phyloP scores from a whole-genome alignment of 2,888 invertebrate genomes.

The Acanthosepion pharaonis region DNA sequence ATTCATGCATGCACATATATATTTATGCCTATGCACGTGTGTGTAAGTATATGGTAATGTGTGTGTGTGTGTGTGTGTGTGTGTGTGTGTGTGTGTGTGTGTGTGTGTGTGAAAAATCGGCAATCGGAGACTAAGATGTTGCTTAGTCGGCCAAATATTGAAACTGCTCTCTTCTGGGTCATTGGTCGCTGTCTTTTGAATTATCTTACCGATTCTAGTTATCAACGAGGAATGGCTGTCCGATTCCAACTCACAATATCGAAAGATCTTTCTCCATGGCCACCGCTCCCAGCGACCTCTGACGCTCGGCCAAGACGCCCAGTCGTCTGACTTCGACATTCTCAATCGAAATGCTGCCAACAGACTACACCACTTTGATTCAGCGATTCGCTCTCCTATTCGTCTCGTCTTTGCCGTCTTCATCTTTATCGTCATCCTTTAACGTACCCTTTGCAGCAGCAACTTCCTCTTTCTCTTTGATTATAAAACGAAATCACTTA shows the following conservation, averaged over 20 bases:
- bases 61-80: background rate
- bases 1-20: background rate
- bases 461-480: background rate
- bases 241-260: constrained; percentile 6
- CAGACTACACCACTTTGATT: background rate
- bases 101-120: background rate
- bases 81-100: background rate
- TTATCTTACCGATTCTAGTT: background rate
- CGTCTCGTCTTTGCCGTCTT: background rate
- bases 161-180: constrained; percentile 4
- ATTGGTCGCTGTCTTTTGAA: constrained; percentile 23
- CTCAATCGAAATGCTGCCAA: background rate
- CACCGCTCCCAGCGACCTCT: constrained; percentile 33
- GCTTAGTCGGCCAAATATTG: constrained; percentile 9
- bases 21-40: background rate
- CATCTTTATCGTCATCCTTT: background rate
- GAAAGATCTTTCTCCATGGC: background rate
- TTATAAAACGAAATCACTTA: background rate
- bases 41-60: background rate
- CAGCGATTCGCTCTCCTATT: background rate
- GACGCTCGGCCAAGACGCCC: constrained; percentile 33
- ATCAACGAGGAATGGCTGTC: background rate
- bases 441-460: background rate
- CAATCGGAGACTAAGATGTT: background rate
- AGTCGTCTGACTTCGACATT: constrained; percentile 33